Conservation (phyloP, 92 coral and sea anemone species). For the Porites cylindrica region DNA sequence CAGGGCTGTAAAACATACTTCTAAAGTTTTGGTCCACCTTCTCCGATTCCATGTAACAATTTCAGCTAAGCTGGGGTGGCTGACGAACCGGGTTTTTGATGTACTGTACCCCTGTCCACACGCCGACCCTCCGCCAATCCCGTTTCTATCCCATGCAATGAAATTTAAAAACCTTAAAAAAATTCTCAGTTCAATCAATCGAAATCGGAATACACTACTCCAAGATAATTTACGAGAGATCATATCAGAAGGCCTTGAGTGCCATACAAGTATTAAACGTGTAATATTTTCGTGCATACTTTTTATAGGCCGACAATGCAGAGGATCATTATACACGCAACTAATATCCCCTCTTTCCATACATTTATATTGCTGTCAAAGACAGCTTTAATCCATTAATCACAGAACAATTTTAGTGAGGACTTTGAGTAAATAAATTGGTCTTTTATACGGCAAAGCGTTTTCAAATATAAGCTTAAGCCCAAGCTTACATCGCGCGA, state of each 20-base stretch:
- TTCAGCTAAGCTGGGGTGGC: no score
- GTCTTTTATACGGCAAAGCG: background rate
- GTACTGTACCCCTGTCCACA: no score
- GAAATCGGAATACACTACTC: no score
- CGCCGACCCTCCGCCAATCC: no score
- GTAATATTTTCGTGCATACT: background rate
- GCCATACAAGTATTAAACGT: background rate
- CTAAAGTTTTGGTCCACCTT: no score
- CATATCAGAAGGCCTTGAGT: background rate
- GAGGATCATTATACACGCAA: slow-evolving; percentile 3
- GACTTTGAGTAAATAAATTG: slow-evolving; percentile 1
- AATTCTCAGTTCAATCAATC: background rate
- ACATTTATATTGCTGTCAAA: slow-evolving; percentile 10
- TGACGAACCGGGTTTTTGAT: no score
- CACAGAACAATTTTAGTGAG: background rate
- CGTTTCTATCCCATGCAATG: no score
- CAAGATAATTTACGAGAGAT: background rate
- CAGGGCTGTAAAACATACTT: no score
- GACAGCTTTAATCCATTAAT: background rate
- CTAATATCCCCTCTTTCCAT: background rate
- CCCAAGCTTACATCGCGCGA: background rate
- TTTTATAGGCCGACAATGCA: background rate
- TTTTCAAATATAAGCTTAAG: no score
- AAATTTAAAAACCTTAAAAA: no score
- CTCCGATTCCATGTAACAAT: no score